Percentiles rank a stretch among this genome's conserved stretches.
Evolutionary conservation across 2,113 vertebrate species (phyloP).

Genomic region (Anolis sagrei): DNA sequence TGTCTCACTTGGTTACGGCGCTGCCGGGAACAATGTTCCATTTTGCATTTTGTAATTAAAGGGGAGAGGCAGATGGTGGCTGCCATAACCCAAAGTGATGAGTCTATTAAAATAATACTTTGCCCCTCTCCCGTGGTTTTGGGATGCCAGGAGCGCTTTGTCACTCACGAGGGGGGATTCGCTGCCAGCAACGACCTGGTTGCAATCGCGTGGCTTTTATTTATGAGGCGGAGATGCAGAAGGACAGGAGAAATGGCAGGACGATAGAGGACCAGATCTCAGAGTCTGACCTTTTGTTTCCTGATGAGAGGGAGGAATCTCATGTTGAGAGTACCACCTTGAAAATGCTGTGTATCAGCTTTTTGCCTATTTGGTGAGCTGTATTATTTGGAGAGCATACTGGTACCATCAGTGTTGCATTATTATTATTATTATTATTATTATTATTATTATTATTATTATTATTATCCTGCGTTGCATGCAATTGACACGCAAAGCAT

Average conservation of each 20-base stretch:
- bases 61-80: slow-evolving; percentile 36
- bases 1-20: slow-evolving; percentile 19
- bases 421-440: too few species aligned
- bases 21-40: slow-evolving; percentile 4
- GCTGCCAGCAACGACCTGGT: not conserved
- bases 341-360: too few species aligned
- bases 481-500: too few species aligned
- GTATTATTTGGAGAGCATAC: too few species aligned
- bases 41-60: slow-evolving; percentile 44
- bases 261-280: not conserved
- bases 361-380: too few species aligned
- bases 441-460: too few species aligned
- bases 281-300: too few species aligned
- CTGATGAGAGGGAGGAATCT: too few species aligned
- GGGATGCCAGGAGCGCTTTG: slow-evolving; percentile 12
- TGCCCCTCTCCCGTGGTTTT: slow-evolving; percentile 14
- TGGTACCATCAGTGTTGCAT: too few species aligned
- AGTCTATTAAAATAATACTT: slow-evolving; percentile 41
- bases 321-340: too few species aligned
- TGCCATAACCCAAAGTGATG: slow-evolving; percentile 25
- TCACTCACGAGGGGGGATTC: slow-evolving; percentile 8
- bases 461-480: too few species aligned
- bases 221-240: not conserved
- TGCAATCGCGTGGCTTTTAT: not conserved
- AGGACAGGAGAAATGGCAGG: not conserved